Evolutionary conservation across 2,113 vertebrate genomes (phyloP), one percentile per base, ranked within the genome.

Genomic region (Nipponia nippon): DNA sequence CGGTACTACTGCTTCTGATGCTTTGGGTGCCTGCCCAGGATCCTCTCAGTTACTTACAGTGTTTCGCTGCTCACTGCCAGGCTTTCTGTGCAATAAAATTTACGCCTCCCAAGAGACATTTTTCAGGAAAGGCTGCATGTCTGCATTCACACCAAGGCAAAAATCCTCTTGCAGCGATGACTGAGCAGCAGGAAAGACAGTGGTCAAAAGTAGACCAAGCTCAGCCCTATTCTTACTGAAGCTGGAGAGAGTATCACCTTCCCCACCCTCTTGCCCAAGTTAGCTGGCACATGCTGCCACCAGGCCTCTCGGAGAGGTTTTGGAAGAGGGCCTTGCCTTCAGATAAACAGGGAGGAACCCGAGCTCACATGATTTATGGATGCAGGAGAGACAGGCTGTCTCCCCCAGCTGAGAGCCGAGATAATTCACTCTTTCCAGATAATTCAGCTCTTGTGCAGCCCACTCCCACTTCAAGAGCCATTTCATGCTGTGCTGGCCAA

Each of bases 1-100:
- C 0, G 1, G 13, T 46, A 25, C 75, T n/a, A 4, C 26, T 22
- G 55, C 38, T 62, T 9, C 11, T 2, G 4, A 34, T 4, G 3
- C 19, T 78, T 76, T 88, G 80, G 88, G 77, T 71, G 36, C 66
- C 34, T 62, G 91, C 73, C 62, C 58, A 30, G 80, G 66, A n/a
- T 27, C 70, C 58, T 69, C 46, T 25, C 69, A 30, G 8, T 59
- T 73, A 27, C 67, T 83, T 42, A 32, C 67, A 71, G 66, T 8
- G 14, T 69, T 96, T 73, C 5, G 0, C 27, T 1, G 3, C 22
- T 40, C 1, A 1, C 29, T 76, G 77, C 71, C 42, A 89, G 79
- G 70, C 14, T 93, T 69, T 77, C 72, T 29, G 30, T n/a, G 71
- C 80, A 47, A 72, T 63, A 90, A 89, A 53, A 84, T 25, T n/a